Evolutionary conservation across 2,888 invertebrate species (phyloP).

Genomic region (Trimorus sp.): DNA sequence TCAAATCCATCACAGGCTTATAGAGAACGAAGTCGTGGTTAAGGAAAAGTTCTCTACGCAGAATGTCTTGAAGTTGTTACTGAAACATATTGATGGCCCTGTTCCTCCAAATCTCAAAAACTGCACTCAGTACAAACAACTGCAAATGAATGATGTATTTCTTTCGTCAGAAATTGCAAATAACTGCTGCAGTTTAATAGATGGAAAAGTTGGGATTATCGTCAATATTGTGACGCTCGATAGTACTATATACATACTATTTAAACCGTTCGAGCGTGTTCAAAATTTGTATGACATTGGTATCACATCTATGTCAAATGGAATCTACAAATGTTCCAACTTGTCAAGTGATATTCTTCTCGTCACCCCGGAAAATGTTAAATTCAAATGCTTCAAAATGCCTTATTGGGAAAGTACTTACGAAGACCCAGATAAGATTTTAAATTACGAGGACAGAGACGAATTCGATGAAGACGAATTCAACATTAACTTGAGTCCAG

Average conservation of each 20-base stretch:
- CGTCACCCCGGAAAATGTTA: background rate
- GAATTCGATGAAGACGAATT: too few species aligned
- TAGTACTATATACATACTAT: background rate
- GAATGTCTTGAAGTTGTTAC: background rate
- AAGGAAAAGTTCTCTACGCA: background rate
- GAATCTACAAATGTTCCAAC: conserved; percentile 10
- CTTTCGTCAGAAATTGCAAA: background rate
- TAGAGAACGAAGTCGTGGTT: background rate
- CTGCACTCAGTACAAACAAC: conserved; percentile 4
- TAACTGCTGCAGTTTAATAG: conserved; percentile 15
- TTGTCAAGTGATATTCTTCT: background rate
- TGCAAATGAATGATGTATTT: background rate
- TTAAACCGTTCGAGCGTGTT: background rate
- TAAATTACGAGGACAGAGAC: too few species aligned
- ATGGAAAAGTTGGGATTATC: conserved; percentile 17
- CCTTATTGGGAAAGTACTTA: conserved; percentile 16
- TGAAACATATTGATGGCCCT: conserved; percentile 7
- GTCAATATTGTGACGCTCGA: conserved; percentile 3
- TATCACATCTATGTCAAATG: background rate
- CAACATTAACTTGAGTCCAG: too few species aligned
- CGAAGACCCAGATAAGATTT: background rate
- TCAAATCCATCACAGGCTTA: too few species aligned
- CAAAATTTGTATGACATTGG: conserved; percentile 12
- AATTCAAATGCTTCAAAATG: conserved; percentile 8
- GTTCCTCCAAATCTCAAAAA: background rate